Conservation (phyloP, 2,113 vertebrate genomes). For the Paradisaea rubra region DNA sequence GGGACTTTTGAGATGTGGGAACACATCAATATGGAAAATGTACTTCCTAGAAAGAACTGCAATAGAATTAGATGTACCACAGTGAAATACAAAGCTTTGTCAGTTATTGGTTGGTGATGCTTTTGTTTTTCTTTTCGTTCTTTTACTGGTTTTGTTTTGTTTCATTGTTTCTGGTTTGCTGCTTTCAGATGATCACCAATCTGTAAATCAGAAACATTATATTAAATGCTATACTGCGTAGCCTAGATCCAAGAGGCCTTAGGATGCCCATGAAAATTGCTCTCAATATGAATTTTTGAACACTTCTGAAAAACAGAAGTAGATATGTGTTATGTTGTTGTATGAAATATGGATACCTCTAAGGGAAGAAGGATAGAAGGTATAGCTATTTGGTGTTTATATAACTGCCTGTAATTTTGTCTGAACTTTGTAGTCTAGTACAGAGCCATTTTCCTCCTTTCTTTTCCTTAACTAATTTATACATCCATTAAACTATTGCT, state of each 20-base stretch:
- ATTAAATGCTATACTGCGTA: background rate
- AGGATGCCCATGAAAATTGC: background rate
- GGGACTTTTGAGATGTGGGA: background rate
- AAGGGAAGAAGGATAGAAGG: background rate
- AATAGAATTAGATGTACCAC: background rate
- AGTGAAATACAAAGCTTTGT: background rate
- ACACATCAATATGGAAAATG: background rate
- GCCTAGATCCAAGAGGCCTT: background rate
- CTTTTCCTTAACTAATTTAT: background rate
- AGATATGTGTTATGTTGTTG: background rate
- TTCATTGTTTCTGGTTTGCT: background rate
- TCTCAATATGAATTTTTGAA: background rate
- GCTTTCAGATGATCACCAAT: background rate
- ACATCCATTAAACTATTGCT: background rate
- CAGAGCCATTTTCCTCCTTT: background rate
- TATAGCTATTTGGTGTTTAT: background rate
- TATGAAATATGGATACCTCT: background rate
- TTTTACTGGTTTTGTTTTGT: background rate
- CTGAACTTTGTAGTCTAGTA: background rate
- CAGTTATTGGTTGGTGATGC: background rate
- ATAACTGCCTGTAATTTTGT: background rate
- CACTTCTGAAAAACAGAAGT: background rate
- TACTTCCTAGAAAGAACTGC: background rate
- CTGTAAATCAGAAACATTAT: background rate
- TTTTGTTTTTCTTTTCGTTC: background rate